Conservation (phyloP, 1,140 invertebrate genomes). For the Drosophila ercepeae region DNA sequence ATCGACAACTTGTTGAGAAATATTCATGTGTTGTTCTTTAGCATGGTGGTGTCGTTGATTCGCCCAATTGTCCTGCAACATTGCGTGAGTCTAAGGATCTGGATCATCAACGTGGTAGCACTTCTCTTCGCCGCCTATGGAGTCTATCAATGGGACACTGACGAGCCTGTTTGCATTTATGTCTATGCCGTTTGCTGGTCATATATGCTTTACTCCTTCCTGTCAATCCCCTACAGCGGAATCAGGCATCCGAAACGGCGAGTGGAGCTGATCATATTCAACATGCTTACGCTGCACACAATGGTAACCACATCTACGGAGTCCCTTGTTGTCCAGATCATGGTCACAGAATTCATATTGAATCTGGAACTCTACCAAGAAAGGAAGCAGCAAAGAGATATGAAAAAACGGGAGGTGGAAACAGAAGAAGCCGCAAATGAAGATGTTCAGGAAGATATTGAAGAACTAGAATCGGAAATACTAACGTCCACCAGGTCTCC, state of each 20-base stretch:
- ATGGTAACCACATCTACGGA: constrained; percentile 87
- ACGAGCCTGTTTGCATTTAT: constrained; percentile 80
- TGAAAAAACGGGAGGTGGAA: background rate
- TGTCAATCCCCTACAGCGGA: constrained; percentile 68
- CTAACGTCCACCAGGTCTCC: background rate
- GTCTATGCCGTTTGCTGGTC: constrained; percentile 85
- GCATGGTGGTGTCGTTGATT: constrained; percentile 50
- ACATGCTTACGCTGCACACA: constrained; percentile 84
- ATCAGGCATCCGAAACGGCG: constrained; percentile 79
- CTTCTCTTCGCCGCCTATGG: constrained; percentile 33
- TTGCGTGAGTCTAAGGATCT: constrained; percentile 18
- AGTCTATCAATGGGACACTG: constrained; percentile 35
- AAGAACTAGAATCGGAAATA: background rate
- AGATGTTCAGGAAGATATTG: background rate
- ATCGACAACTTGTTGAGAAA: constrained; percentile 35
- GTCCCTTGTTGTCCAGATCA: constrained; percentile 86
- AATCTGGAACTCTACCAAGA: constrained; percentile 29
- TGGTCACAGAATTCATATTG: constrained; percentile 76
- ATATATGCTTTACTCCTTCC: constrained; percentile 43
- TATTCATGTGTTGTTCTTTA: constrained; percentile 84
- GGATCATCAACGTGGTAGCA: constrained; percentile 35
- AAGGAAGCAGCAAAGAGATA: background rate
- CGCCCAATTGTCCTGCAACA: constrained; percentile 52
- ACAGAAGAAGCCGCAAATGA: background rate
- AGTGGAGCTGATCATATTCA: constrained; percentile 84